Base-by-base conservation (phyloP, 1,140 invertebrate genomes). In the Formica selysi region DNA sequence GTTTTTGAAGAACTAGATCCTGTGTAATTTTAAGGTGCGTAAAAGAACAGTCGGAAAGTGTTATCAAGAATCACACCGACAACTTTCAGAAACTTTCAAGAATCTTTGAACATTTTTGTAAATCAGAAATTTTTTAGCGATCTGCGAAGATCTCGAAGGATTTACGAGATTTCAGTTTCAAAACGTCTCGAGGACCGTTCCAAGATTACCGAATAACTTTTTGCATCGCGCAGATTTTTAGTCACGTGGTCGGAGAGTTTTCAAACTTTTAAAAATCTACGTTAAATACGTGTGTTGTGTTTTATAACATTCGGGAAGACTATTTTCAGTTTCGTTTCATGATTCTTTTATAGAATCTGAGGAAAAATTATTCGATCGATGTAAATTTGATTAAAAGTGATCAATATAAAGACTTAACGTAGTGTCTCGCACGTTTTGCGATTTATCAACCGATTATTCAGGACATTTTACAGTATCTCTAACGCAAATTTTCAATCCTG, bases 191-290 rank as follows among this genome's bases (percentile, higher is more conserved):
- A 67, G 59, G 19, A 32, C 32, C 22, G 76, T 79, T 44, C 26
- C 41, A 78, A 44, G 61, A 38, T 67, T 78, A 67, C 32, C 11
- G 32, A 36, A 54, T 22, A 38, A 70, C 64, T 80, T 80, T 61
- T 68, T 57, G 13, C 79, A 13, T 73, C 67, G 54, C 41, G 79
- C 22, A 44, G 26, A 83, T 61, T 83, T 83, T 83, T 83, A n/a
- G 68, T 38, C 68, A 83, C 79, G 79, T 83, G 79, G 38, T 57
- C 54, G 54, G 11, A 4, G 22, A 59, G 68, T 51, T 32, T 22
- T 51, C 13, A 26, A 71, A 83, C 79, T 61, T 57, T 48, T 41
- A 29, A 32, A 22, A 2, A 36, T 81, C n/a, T 11, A 22, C 7
- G 1, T 44, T 8, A 16, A 44, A 61, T 19, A 8, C 54, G 65